Conservation (phyloP, 2,113 vertebrate species). For the Myotis lucifugus region DNA sequence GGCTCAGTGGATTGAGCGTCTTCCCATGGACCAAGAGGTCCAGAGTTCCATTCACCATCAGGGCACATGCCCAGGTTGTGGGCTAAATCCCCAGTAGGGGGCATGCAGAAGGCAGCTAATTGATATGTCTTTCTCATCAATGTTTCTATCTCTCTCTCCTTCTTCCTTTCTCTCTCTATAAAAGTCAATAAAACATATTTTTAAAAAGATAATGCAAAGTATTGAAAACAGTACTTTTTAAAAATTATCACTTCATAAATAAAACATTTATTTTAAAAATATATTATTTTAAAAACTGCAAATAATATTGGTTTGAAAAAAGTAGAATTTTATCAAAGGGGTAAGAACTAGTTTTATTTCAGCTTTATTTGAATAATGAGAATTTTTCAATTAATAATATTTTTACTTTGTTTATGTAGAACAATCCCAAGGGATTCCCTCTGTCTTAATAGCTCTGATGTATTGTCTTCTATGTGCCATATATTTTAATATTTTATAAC, state of each 20-base stretch:
- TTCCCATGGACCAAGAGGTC: too few relatives aligned
- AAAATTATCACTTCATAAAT: neutral
- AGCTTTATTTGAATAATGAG: neutral
- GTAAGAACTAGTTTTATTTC: neutral
- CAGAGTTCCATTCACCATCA: too few relatives aligned
- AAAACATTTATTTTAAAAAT: neutral
- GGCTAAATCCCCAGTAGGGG: too few relatives aligned
- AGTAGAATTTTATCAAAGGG: neutral
- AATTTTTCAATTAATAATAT: neutral
- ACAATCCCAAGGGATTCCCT: neutral
- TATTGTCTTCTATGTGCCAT: neutral
- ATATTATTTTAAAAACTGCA: neutral
- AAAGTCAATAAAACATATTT: too few relatives aligned
- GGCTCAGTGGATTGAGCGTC: too few relatives aligned
- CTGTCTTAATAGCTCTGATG: neutral
- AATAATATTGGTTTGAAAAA: neutral
- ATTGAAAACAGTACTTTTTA: neutral
- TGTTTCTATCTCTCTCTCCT: too few relatives aligned
- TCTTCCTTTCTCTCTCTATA: too few relatives aligned
- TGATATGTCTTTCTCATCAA: too few relatives aligned
- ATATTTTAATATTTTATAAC: neutral
- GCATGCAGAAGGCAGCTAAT: too few relatives aligned
- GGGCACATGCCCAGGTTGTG: too few relatives aligned
- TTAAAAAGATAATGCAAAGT: neutral
- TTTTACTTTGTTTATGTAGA: neutral